Evolutionary conservation across 2,888 invertebrate genomes (phyloP), one percentile per base, ranked within the genome.

Genomic region (Eilema depressum): DNA sequence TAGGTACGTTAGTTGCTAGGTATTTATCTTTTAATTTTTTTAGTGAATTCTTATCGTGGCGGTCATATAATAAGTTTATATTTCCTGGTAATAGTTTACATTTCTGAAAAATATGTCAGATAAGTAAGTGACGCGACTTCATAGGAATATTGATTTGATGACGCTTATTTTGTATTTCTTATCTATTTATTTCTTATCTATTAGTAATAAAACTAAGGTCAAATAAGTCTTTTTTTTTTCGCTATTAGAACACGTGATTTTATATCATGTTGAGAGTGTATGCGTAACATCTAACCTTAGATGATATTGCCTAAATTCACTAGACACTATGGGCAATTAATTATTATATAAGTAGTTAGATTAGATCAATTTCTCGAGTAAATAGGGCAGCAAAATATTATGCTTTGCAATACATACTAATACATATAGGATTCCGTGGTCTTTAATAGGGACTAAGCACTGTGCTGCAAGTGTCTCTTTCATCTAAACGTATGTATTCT

Each of bases 401-500:
- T 37, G 56, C 10, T 57, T 25, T 57, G 12, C 10, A 25, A 5
- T 25, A 25, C 25, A 5, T 25, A 25, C 25, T 25, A 25, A 25
- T 20, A n/a, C 26, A 4, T 53, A 8, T 28, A 12, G n/a, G n/a
- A n/a, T 63, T 47, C 20, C 26, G 23, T 25, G 26, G 26, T 26
- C 20, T 10, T 47, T 17, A 25, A 62, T n/a, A 23, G 57, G 23
- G 17, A 41, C 41, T 12, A 11, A 37, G 37, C 8, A 33, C 33
- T 37, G 33, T 12, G 0, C 37, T 63, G 65, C 30, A 66, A 70
- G 66, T 59, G 60, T 28, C 14, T 63, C 70, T 63, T 60, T 66
- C n/a, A 57, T 57, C n/a, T 63, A 56, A 41, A 63, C 62, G 33
- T 47, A 63, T 8, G 70, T 76, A 76, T 70, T 83, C 82, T 82